Evolutionary conservation across 2,113 vertebrate species (phyloP).

Genomic region (Bothrops jararaca): DNA sequence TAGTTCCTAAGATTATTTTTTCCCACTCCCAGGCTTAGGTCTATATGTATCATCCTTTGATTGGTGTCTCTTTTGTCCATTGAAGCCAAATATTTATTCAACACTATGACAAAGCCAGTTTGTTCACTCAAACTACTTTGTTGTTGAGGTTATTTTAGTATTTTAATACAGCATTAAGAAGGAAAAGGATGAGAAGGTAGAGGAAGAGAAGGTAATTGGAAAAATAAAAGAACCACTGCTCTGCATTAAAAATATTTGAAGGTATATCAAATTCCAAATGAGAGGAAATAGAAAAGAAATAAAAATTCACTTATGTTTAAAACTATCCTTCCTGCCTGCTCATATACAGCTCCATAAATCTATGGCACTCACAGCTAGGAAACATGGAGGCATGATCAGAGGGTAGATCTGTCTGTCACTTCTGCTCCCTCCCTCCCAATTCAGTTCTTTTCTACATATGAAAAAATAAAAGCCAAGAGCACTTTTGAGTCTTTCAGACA

Average conservation of each 20-base stretch:
- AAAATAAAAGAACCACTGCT: background rate
- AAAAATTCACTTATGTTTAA: background rate
- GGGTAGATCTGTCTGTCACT: background rate
- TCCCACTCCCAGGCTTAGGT: background rate
- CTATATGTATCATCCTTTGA: background rate
- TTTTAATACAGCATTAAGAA: background rate
- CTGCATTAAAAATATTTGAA: background rate
- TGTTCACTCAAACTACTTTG: background rate
- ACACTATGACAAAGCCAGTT: conserved; percentile 1
- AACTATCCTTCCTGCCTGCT: background rate
- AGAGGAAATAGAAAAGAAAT: background rate
- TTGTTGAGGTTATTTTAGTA: background rate
- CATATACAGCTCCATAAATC: background rate
- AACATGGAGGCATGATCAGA: background rate
- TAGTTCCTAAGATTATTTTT: background rate
- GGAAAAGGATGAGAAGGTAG: no score
- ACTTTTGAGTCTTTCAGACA: background rate
- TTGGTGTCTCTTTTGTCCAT: background rate
- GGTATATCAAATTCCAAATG: background rate
- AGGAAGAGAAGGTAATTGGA: background rate
- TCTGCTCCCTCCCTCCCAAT: background rate
- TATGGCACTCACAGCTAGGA: background rate
- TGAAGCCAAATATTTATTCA: background rate
- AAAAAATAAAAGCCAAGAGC: background rate
- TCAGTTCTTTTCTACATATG: background rate